phyloP scores from a whole-genome alignment of 2,888 invertebrate species.

The Luffia ferchaultella region DNA sequence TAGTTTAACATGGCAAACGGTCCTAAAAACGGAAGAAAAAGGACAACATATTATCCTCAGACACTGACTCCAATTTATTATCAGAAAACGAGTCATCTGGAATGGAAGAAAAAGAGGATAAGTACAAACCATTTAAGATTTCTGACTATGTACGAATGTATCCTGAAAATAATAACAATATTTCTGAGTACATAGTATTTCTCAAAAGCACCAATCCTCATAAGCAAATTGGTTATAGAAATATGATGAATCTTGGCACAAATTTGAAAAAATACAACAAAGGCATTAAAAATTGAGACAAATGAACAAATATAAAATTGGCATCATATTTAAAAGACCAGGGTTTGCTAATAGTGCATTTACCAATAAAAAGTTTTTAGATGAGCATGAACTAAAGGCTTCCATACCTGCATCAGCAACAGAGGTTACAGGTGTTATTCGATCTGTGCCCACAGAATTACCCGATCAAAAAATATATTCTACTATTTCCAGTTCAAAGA shows the following conservation, averaged over 20 bases:
- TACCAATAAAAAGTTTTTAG: neutral
- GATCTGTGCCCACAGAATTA: neutral
- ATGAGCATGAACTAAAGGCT: neutral
- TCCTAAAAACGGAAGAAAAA: too few relatives aligned
- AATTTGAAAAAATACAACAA: slow-evolving; percentile 1
- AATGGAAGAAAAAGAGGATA: slow-evolving; percentile 1
- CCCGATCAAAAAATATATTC: slow-evolving; percentile 1
- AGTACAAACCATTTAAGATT: slow-evolving; percentile 1
- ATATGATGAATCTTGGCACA: neutral
- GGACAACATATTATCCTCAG: too few relatives aligned
- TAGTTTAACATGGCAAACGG: too few relatives aligned
- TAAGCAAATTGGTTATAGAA: neutral
- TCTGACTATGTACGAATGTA: neutral
- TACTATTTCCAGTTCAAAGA: neutral
- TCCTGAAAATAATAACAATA: neutral
- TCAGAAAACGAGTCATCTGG: too few relatives aligned
- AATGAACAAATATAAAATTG: slow-evolving; percentile 1
- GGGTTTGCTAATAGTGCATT: neutral
- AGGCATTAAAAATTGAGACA: slow-evolving; percentile 1
- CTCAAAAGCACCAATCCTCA: neutral
- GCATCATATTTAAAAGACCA: neutral
- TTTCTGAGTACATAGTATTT: slow-evolving; percentile 1
- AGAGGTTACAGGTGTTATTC: neutral
- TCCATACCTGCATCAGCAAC: neutral
- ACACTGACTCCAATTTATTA: too few relatives aligned